phyloP scores from a whole-genome alignment of 2,113 vertebrate species.

The Dryoscopus gambensis region DNA sequence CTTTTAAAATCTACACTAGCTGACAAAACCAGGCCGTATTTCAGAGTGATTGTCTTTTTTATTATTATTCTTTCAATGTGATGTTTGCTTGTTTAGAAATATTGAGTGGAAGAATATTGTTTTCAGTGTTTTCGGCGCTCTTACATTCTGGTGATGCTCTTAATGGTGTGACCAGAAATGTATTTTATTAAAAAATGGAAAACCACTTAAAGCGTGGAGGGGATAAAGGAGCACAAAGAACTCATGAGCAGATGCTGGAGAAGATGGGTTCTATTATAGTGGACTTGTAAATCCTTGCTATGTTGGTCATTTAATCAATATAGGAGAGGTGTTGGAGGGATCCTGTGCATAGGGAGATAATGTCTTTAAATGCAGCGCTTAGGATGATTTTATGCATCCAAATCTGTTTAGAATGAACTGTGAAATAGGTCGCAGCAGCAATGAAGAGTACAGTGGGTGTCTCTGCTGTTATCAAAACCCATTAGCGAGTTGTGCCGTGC shows the following conservation, averaged over 20 bases:
- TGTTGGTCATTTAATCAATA: conserved; percentile 19
- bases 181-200: neutral
- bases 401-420: conserved; percentile 45
- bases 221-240: neutral
- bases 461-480: conserved; percentile 47
- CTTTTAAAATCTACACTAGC: neutral
- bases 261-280: neutral
- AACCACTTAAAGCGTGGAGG: neutral
- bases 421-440: conserved; percentile 48
- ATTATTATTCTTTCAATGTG: neutral
- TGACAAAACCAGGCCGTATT: neutral
- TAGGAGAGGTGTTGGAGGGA: conserved; percentile 2
- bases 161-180: neutral
- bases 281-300: neutral
- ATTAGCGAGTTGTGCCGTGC: conserved; percentile 56
- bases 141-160: neutral
- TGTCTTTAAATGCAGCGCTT: neutral
- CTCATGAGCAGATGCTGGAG: neutral
- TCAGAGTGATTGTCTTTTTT: neutral
- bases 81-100: neutral
- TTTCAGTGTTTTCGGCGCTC: neutral
- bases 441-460: conserved; percentile 32
- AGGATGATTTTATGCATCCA: conserved; percentile 17
- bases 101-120: neutral
- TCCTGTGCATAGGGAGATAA: neutral